Percentiles rank a stretch among this genome's conserved stretches.
phyloP scores from a whole-genome alignment of 2,113 vertebrate genomes.

The Ginglymostoma cirratum region DNA sequence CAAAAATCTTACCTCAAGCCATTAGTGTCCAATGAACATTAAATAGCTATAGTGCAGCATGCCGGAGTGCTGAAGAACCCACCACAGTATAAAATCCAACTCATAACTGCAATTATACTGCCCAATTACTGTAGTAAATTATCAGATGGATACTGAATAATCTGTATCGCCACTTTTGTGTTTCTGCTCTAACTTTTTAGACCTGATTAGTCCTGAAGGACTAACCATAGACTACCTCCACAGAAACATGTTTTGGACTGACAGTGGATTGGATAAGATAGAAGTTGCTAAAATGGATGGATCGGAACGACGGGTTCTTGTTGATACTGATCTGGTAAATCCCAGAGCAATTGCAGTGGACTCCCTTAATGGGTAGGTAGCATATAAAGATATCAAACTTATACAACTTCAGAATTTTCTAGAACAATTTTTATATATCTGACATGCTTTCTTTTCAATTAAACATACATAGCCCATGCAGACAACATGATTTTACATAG shows the following conservation, averaged over 20 bases:
- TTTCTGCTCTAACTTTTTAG: constrained; percentile 51
- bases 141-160: neutral
- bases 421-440: neutral
- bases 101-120: neutral
- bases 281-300: constrained; percentile 79
- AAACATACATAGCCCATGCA: neutral
- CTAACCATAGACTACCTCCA: constrained; percentile 75
- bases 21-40: neutral
- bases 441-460: neutral
- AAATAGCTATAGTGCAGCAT: neutral
- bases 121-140: neutral
- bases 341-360: constrained; percentile 88
- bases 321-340: constrained; percentile 79
- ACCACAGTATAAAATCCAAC: no score
- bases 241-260: constrained; percentile 85
- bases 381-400: rapidly evolving
- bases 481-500: neutral
- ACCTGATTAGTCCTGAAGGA: constrained; percentile 85
- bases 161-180: neutral
- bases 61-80: neutral
- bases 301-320: constrained; percentile 66
- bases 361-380: constrained; percentile 70
- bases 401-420: neutral
- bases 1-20: no score
- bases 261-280: constrained; percentile 81